A percentile compares a stretch with the other conserved stretches of the same genome.
phyloP scores from a whole-genome alignment of 1,140 invertebrate genomes.

The Diabrotica undecimpunctata region DNA sequence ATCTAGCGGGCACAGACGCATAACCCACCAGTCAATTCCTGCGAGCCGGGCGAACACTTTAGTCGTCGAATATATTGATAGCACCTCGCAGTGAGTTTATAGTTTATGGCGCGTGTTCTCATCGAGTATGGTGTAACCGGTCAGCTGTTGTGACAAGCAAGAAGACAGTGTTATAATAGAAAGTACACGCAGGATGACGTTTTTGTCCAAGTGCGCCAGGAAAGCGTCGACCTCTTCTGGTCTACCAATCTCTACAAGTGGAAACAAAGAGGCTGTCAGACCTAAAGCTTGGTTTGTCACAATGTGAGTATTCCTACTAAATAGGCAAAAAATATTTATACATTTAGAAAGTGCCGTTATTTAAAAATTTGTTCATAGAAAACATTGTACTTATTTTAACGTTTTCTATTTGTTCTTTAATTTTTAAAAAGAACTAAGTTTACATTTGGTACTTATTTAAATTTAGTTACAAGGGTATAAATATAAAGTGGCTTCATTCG shows the following conservation, averaged over 20 bases:
- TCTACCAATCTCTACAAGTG: not conserved
- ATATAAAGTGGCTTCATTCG: too few relatives aligned
- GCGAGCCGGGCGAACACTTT: not conserved
- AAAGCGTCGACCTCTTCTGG: not conserved
- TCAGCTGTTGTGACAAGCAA: not conserved
- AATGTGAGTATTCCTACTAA: not conserved
- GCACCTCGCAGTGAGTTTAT: not conserved
- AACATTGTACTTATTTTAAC: too few relatives aligned
- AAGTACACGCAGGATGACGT: not conserved
- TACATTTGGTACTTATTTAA: too few relatives aligned
- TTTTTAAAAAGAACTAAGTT: too few relatives aligned
- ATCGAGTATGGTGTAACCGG: not conserved
- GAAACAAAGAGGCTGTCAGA: not conserved
- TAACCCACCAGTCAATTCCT: not conserved
- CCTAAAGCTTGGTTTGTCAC: not conserved
- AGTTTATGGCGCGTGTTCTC: not conserved
- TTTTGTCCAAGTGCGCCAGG: not conserved
- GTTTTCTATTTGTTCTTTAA: too few relatives aligned
- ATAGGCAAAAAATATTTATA: not conserved
- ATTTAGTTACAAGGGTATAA: too few relatives aligned
- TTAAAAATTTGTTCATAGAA: too few relatives aligned
- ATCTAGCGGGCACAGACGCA: not conserved
- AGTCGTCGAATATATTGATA: not conserved
- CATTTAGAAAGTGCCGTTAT: too few relatives aligned
- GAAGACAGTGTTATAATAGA: not conserved